Evolutionary conservation across 2,113 vertebrate species (phyloP).

Genomic region (Burhinus bistriatus): DNA sequence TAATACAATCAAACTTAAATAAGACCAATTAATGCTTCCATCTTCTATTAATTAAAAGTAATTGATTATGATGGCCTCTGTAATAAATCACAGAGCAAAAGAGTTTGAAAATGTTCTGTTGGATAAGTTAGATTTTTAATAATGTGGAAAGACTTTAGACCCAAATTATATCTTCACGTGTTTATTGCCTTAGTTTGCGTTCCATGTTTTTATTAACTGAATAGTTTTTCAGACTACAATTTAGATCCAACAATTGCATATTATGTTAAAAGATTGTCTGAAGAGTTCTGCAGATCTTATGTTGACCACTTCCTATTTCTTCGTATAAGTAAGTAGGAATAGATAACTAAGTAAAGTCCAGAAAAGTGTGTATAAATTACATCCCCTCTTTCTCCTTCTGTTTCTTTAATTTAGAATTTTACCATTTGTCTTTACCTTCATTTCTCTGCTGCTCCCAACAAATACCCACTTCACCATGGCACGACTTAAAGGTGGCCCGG

Average conservation of each 20-base stretch:
- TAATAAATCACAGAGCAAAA: conserved; percentile 67
- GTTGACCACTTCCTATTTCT: conserved; percentile 38
- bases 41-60: conserved; percentile 78
- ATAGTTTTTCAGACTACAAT: conserved; percentile 50
- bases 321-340: not conserved
- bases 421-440: not conserved
- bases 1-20: conserved; percentile 68
- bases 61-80: conserved; percentile 63
- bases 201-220: conserved; percentile 70
- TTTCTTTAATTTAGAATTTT: not conserved
- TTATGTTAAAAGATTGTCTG: conserved; percentile 11
- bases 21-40: conserved; percentile 73
- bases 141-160: conserved; percentile 65
- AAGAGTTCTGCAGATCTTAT: conserved; percentile 31
- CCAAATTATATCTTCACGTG: conserved; percentile 57
- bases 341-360: not conserved
- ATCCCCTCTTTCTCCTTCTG: not conserved
- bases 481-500: not conserved
- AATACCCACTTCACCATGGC: not conserved
- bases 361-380: not conserved
- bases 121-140: conserved; percentile 60
- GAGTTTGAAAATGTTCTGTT: conserved; percentile 57
- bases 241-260: not conserved
- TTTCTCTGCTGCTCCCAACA: not conserved
- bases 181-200: conserved; percentile 70